Evolutionary conservation across 2,797 vertebrate genomes (phyloP), one percentile per base, ranked within the genome.

Genomic region (Gymnoscopelus microlampas): DNA sequence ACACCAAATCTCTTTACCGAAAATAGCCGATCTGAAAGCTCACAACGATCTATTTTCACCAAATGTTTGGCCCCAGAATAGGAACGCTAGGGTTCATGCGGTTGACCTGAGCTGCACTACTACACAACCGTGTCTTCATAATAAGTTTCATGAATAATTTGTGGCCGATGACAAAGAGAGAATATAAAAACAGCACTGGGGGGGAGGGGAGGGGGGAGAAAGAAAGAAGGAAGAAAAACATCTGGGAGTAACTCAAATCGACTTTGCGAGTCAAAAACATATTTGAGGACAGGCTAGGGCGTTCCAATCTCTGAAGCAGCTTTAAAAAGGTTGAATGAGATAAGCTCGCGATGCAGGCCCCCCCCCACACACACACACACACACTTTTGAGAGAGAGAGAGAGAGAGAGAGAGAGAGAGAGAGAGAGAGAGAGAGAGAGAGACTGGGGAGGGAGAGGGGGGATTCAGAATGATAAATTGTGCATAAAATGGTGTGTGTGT

Each of bases 131-230:
- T 60, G 58, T 15, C 12, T 60, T 78, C 61, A 24, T 63, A 66
- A 74, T 51, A 74, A 19, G 75, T 48, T 50, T 51, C 56, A 78
- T 74, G 24, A 77, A 78, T 73, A 32, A 73, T 71, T 75, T 71
- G 59, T 61, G 63, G 29, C 65, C 57, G 44, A 70, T 71, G 66
- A 72, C 35, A 77, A 11, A 64, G 39, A 68, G 60, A 71, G 15
- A 66, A 70, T 53, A 60, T 29, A 72, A 61, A 32, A 77, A 63
- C n/a, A 72, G 32, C 61, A 66, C 2, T 48, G 47, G 26, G 26
- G 26, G 26, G 3, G 9, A 7, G 39, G 39, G 8, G 9, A 3
- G 39, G 39, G 1, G 39, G 9, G 39, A 10, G 39, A 10, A 3
- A 44, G 39, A 44, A 44, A 44, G 39, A 44, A 44, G 39, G 50